A percentile compares a stretch with the other conserved stretches of the same genome.
Conservation (phyloP, 2,797 vertebrate genomes). For the Acomys russatus region DNA sequence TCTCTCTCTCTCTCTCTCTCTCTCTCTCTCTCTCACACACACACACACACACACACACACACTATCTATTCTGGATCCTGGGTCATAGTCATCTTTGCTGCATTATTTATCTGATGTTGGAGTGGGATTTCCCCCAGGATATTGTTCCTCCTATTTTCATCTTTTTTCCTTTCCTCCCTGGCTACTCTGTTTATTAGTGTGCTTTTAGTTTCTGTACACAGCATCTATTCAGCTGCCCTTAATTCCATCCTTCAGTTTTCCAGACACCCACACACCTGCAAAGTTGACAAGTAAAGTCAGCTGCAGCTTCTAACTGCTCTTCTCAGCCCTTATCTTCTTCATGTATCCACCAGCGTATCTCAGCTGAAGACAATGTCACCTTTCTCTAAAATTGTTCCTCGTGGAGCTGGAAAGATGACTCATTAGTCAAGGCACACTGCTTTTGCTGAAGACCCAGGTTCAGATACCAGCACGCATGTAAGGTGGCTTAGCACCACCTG, state of each 20-base stretch:
- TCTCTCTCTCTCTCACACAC: no score
- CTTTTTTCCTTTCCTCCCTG: background rate
- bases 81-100: background rate
- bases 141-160: background rate
- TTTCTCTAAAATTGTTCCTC: background rate
- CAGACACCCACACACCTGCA: background rate
- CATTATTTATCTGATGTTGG: background rate
- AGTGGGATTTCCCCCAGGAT: background rate
- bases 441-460: background rate
- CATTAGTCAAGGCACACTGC: no score
- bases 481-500: background rate
- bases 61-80: background rate
- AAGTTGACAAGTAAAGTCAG: background rate
- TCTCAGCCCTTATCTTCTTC: background rate
- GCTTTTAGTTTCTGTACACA: background rate
- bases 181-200: background rate
- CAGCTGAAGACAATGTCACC: background rate
- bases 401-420: fast-evolving
- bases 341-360: background rate
- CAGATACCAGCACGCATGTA: no score
- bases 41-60: no score
- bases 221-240: no score
- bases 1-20: no score
- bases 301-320: background rate
- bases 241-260: background rate